These are phyloP conservation scores for Hystrix cristata DNA, from an alignment of 2,113 vertebrate species.

Conservation along the genomic window DNA sequence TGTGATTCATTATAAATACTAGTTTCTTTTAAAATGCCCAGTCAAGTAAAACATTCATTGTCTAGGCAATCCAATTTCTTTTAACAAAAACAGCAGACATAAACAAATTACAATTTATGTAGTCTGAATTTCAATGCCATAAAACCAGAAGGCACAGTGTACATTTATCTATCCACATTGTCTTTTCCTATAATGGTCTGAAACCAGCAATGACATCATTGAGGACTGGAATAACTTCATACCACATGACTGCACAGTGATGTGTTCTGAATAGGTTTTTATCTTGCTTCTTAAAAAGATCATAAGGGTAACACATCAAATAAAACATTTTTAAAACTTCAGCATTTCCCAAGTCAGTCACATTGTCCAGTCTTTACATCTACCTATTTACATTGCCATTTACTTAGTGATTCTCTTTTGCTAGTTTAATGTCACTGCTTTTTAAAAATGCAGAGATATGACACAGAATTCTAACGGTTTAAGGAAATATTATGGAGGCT, in stretches of 20 bases:
- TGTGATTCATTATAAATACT: constrained; percentile 78
- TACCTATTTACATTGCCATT: constrained; percentile 15
- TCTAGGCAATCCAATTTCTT: constrained; percentile 61
- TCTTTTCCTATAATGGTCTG: neutral
- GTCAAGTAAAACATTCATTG: constrained; percentile 73
- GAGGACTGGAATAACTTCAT: neutral
- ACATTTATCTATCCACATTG: neutral
- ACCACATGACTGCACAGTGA: constrained; percentile 48
- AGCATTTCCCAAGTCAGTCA: neutral
- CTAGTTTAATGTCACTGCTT: neutral
- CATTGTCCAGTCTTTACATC: constrained; percentile 53
- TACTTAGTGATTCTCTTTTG: constrained; percentile 74
- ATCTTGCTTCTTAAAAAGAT: constrained; percentile 20
- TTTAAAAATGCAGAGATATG: constrained; percentile 66
- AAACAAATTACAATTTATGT: constrained; percentile 73
- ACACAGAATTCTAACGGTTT: constrained; percentile 59
- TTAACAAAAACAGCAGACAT: constrained; percentile 73
- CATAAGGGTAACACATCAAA: neutral
- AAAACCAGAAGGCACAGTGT: neutral
- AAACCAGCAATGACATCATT: constrained; percentile 59
- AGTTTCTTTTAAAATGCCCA: constrained; percentile 52
- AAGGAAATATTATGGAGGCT: constrained; percentile 54
- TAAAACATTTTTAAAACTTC: constrained; percentile 56
- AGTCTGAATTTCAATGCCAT: constrained; percentile 67
- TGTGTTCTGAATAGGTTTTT: neutral